Evolutionary conservation across 2,113 vertebrate genomes (phyloP).

Genomic region (Xiphorhynchus elegans): DNA sequence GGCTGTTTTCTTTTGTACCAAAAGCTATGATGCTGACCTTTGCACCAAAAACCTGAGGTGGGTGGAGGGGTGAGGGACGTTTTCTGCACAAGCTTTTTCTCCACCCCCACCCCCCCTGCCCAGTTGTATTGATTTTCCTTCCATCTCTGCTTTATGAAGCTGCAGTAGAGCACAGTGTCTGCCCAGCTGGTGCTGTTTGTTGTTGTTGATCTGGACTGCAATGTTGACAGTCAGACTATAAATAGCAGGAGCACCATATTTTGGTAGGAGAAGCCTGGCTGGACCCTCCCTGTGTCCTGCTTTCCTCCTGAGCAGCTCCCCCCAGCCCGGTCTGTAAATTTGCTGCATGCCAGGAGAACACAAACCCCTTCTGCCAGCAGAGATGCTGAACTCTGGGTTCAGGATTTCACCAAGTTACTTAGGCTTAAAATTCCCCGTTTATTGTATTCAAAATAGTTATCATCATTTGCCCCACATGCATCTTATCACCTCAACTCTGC

Average conservation of each 20-base stretch:
- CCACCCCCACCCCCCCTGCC: too few species aligned
- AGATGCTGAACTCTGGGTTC: background rate
- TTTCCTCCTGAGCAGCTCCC: background rate
- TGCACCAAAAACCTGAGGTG: background rate
- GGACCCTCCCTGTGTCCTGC: background rate
- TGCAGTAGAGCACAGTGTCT: background rate
- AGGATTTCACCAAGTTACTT: background rate
- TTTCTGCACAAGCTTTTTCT: background rate
- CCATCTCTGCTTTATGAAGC: background rate
- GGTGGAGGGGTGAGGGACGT: background rate
- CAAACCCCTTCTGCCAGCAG: background rate
- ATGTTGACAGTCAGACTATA: background rate
- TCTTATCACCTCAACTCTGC: background rate
- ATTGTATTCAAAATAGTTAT: background rate
- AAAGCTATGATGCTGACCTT: background rate
- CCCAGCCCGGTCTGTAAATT: too few species aligned
- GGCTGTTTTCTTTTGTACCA: background rate
- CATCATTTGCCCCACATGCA: background rate
- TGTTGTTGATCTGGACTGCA: background rate
- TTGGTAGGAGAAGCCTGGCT: background rate
- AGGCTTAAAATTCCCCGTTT: background rate
- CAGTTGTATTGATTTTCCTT: background rate
- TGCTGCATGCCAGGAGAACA: background rate
- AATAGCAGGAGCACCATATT: background rate
- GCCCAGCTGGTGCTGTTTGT: background rate